Evolutionary conservation across 2,888 invertebrate genomes (phyloP).

Genomic region (Latheticus oryzae): DNA sequence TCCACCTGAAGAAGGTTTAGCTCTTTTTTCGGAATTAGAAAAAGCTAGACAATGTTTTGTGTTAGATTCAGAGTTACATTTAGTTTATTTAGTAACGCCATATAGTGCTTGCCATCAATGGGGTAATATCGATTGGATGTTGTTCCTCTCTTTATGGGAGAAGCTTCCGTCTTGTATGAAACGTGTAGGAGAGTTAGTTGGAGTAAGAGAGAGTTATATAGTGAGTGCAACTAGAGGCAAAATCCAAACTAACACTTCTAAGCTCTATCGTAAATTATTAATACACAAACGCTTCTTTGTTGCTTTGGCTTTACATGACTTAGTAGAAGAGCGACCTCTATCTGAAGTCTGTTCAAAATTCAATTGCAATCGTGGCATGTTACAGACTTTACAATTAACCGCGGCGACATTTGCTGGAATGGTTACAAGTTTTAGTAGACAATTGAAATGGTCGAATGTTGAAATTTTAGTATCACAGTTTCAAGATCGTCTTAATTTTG

Average conservation of each 20-base stretch:
- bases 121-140: constrained; percentile 84
- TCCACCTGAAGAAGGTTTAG: constrained; percentile 93
- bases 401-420: constrained; percentile 97
- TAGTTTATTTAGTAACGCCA: constrained; percentile 95
- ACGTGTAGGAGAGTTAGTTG: constrained; percentile 89
- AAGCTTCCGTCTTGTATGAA: constrained; percentile 81
- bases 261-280: constrained; percentile 67
- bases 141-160: constrained; percentile 85
- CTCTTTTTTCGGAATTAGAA: constrained; percentile 89
- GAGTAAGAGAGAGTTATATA: constrained; percentile 88
- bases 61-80: constrained; percentile 93
- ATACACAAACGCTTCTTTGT: constrained; percentile 87
- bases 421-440: constrained; percentile 95
- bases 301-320: constrained; percentile 90
- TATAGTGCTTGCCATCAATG: constrained; percentile 86
- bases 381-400: constrained; percentile 94
- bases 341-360: constrained; percentile 85
- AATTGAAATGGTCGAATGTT: constrained; percentile 92
- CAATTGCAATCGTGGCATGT: constrained; percentile 86
- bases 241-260: constrained; percentile 69
- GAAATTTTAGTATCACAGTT: constrained; percentile 92
- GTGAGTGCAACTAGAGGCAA: constrained; percentile 80
- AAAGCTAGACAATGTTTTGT: constrained; percentile 91
- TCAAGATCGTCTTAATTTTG: constrained; percentile 93
- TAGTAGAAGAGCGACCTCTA: constrained; percentile 91